These are phyloP conservation scores for Gorsachius magnificus DNA, from an alignment of 2,797 vertebrate species.

Conservation along the genomic window DNA sequence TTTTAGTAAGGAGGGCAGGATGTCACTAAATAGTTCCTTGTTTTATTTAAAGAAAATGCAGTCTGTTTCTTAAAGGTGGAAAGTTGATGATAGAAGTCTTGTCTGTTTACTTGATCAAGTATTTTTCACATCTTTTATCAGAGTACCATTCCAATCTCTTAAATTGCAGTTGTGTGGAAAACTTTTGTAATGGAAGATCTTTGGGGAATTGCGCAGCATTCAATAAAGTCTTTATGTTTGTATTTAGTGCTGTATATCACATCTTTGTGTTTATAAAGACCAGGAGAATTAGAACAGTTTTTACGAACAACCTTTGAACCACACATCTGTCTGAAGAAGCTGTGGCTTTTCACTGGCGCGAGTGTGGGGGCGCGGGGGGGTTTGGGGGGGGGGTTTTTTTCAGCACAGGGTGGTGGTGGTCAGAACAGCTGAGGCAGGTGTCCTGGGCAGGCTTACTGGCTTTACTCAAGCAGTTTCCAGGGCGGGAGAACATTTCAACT, in stretches of 20 bases:
- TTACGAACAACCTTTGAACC: background rate
- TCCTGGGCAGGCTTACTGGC: background rate
- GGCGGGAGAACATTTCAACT: background rate
- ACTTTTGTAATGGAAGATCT: slow-evolving; percentile 91
- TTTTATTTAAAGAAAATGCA: slow-evolving; percentile 72
- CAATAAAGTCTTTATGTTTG: slow-evolving; percentile 98
- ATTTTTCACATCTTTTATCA: slow-evolving; percentile 84
- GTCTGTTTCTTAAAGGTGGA: slow-evolving; percentile 42
- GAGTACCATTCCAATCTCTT: slow-evolving; percentile 92
- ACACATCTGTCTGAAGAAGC: rapidly evolving
- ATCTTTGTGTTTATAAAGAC: slow-evolving; percentile 38
- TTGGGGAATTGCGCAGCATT: slow-evolving; percentile 87
- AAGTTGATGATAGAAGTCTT: slow-evolving; percentile 63
- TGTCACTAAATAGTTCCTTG: slow-evolving; percentile 44
- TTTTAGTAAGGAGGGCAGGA: background rate
- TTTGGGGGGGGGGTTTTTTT: background rate
- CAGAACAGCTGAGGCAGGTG: background rate
- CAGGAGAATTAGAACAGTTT: background rate
- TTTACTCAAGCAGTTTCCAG: background rate
- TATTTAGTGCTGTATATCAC: slow-evolving; percentile 79
- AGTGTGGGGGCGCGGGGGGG: too few species aligned
- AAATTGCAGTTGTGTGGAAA: slow-evolving; percentile 82
- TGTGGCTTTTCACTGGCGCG: background rate
- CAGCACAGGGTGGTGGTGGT: background rate
- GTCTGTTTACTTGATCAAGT: slow-evolving; percentile 75